Conservation (phyloP, 2,888 invertebrate genomes). For the Caenorhabditis sp. region DNA sequence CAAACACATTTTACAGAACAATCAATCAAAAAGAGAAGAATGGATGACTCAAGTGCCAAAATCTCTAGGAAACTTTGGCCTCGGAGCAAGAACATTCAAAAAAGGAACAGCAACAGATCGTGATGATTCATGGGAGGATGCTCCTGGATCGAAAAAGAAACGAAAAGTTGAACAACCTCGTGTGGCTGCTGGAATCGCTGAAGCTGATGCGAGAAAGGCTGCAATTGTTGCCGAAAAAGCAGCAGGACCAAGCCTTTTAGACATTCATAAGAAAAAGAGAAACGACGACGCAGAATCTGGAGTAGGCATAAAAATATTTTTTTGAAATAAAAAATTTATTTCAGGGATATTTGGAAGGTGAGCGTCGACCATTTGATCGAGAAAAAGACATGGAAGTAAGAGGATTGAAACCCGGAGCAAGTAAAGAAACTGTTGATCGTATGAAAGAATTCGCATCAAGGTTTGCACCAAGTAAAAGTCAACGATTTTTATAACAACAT, state of each 20-base stretch:
- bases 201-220: constrained; percentile 26
- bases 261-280: constrained; percentile 29
- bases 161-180: constrained; percentile 5
- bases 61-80: constrained; percentile 53
- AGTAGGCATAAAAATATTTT: not conserved
- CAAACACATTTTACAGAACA: no score
- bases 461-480: constrained; percentile 31
- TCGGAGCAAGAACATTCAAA: constrained; percentile 55
- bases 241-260: constrained; percentile 22
- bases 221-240: constrained; percentile 23
- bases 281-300: constrained; percentile 14
- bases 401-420: constrained; percentile 37
- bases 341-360: constrained; percentile 29
- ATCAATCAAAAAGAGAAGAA: constrained; percentile 51
- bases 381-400: constrained; percentile 60
- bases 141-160: constrained; percentile 37
- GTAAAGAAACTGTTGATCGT: constrained; percentile 32
- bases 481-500: constrained; percentile 28
- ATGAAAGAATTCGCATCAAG: constrained; percentile 27
- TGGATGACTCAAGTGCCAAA: constrained; percentile 63
- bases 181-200: constrained; percentile 13
- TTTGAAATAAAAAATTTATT: not conserved
- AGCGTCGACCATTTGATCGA: constrained; percentile 54
- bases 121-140: constrained; percentile 36
- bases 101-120: constrained; percentile 25